Conservation (phyloP, 2,888 invertebrate species). For the Cetonia aurata region DNA sequence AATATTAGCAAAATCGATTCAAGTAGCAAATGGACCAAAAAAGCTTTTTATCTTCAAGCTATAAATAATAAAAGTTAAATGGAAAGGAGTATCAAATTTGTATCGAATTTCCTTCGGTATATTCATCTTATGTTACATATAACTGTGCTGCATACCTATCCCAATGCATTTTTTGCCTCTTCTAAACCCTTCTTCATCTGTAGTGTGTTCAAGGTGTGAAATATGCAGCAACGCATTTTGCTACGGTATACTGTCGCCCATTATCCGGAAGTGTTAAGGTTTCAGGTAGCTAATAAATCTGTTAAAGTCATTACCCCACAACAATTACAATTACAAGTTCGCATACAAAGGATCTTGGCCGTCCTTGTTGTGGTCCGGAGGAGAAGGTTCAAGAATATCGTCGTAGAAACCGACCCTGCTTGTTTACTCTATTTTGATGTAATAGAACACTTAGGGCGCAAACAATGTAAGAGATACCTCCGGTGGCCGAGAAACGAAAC, state of each 20-base stretch:
- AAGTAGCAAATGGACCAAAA: no score
- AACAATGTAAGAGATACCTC: conserved; percentile 37
- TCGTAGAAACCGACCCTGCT: neutral
- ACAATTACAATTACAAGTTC: conserved; percentile 59
- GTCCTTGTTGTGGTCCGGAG: conserved; percentile 11
- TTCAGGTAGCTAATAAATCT: conserved; percentile 35
- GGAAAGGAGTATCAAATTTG: neutral
- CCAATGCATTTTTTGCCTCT: no score
- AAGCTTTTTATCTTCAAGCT: no score
- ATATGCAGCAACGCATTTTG: neutral
- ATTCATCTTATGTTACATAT: neutral
- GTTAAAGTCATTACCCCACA: conserved; percentile 42
- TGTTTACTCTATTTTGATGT: conserved; percentile 32
- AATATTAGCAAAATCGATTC: no score
- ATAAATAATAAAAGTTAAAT: no score
- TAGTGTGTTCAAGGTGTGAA: no score
- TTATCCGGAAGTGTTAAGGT: conserved; percentile 31
- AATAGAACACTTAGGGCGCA: conserved; percentile 19
- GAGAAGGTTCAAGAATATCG: conserved; percentile 25
- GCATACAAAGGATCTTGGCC: conserved; percentile 55
- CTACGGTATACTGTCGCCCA: conserved; percentile 12
- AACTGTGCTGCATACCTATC: neutral
- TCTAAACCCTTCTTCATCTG: no score
- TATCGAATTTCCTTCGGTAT: neutral
- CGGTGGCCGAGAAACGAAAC: neutral